Evolutionary conservation across 2,113 vertebrate species (phyloP), one percentile per base, ranked within the genome.

Genomic region (Neotoma lepida): DNA sequence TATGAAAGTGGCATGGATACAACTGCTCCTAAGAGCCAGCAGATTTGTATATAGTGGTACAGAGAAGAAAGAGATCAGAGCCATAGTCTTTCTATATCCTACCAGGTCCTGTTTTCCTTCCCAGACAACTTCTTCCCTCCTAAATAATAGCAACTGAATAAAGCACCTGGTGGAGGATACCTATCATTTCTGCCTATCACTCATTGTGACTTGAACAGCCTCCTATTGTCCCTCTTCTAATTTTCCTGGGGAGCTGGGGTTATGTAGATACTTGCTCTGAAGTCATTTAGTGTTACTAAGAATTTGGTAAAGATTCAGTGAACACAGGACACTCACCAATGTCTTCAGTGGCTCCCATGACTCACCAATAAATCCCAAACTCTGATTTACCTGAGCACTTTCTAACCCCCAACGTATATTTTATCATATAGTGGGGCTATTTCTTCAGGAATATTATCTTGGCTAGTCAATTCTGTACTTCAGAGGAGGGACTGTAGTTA

Each of bases 391-490:
- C 64, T 88, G 30, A 64, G 14, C 14, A 89, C 41, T 68, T 68
- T 61, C 24, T 61, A 56, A 30, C 70, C 22, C 9, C 7, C 61
- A 66, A 71, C 0, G 39, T n/a, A 39, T 44, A 58, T 64, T 73
- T 66, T 73, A 20, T 26, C 64, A 39, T 77, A 44, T 76, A 54
- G 9, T 66, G 35, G 22, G 18, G 4, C 15, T n/a, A 8, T 63
- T 88, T 92, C 54, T 63, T 26, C n/a, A 90, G 20, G 2, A 82
- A 82, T 82, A 61, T 90, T 86, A 90, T 86, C 77, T 92, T 51
- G 15, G 89, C 17, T 49, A 46, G 22, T 89, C 86, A 86, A 14
- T 39, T 71, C 76, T 61, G 41, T 70, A 30, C 51, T 76, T 88
- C 61, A 76, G 58, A 41, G 70, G 6, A 86, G 12, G 24, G 39